Percentiles rank a stretch among this genome's conserved stretches.
phyloP scores from a whole-genome alignment of 1,140 invertebrate species.

The Papilio aristodemus region DNA sequence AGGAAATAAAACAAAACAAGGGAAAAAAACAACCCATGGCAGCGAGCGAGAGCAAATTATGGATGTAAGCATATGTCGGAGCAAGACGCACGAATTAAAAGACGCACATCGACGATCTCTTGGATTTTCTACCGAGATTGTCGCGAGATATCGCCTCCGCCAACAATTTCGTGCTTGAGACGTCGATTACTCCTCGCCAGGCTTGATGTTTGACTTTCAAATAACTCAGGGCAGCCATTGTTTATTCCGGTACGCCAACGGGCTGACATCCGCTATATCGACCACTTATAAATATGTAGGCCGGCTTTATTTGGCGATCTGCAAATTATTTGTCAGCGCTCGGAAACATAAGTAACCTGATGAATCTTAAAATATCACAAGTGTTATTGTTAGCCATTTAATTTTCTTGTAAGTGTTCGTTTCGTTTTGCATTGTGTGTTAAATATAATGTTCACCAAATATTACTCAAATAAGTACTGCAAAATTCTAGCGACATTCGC shows the following conservation, averaged over 20 bases:
- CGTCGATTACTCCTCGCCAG: slow-evolving; percentile 62
- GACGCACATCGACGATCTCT: slow-evolving; percentile 44
- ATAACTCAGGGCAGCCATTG: slow-evolving; percentile 59
- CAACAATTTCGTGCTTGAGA: slow-evolving; percentile 67
- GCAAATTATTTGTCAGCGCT: slow-evolving; percentile 42
- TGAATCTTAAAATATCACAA: not conserved
- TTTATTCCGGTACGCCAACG: slow-evolving; percentile 57
- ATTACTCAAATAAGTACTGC: too few species aligned
- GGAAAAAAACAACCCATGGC: slow-evolving; percentile 57
- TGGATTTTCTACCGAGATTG: slow-evolving; percentile 51
- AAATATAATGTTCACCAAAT: too few species aligned
- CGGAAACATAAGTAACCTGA: slow-evolving; percentile 12
- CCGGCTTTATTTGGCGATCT: slow-evolving; percentile 56
- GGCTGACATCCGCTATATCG: slow-evolving; percentile 57
- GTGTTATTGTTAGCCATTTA: too few species aligned
- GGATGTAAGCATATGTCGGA: slow-evolving; percentile 36
- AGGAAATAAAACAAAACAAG: slow-evolving; percentile 52
- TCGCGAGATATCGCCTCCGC: slow-evolving; percentile 54
- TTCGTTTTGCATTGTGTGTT: too few species aligned
- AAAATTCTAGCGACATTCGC: too few species aligned
- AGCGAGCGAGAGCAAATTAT: slow-evolving; percentile 49
- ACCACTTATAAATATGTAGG: slow-evolving; percentile 68
- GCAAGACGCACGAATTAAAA: slow-evolving; percentile 48
- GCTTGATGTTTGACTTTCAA: slow-evolving; percentile 69
- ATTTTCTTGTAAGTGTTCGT: too few species aligned